phyloP scores from a whole-genome alignment of 1,140 invertebrate genomes.

The Bombyx mandarina region DNA sequence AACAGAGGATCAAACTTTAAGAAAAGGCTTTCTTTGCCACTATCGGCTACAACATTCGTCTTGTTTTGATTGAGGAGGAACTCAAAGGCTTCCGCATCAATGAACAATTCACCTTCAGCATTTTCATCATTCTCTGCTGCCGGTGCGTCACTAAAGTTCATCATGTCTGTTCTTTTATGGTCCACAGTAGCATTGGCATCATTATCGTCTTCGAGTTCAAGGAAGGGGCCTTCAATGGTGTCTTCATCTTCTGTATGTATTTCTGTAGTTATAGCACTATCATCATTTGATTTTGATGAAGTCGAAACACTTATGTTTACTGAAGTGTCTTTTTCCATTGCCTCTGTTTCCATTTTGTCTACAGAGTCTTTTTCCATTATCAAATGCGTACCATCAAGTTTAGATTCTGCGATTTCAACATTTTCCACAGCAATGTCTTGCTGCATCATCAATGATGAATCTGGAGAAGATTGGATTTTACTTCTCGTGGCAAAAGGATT shows the following conservation, averaged over 20 bases:
- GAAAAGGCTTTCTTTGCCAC: conserved; percentile 60
- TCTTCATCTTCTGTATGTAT: conserved; percentile 58
- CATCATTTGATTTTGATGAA: conserved; percentile 33
- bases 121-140: conserved; percentile 29
- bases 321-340: conserved; percentile 21
- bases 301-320: conserved; percentile 22
- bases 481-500: conserved; percentile 20
- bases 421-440: conserved; percentile 1
- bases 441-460: conserved; percentile 6
- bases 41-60: conserved; percentile 44
- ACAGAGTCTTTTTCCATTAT: conserved; percentile 1
- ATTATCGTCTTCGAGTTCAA: conserved; percentile 37
- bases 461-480: conserved; percentile 14
- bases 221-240: conserved; percentile 61
- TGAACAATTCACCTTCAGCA: conserved; percentile 49
- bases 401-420: neutral
- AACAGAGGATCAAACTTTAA: conserved; percentile 63
- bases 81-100: conserved; percentile 60
- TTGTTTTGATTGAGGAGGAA: conserved; percentile 59
- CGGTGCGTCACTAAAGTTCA: conserved; percentile 34
- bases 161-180: conserved; percentile 30
- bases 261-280: conserved; percentile 32
- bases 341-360: conserved; percentile 18
- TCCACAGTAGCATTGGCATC: conserved; percentile 23
- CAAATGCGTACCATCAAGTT: neutral